Evolutionary conservation across 1,140 invertebrate genomes (phyloP).

Genomic region (Microplitis mediator): DNA sequence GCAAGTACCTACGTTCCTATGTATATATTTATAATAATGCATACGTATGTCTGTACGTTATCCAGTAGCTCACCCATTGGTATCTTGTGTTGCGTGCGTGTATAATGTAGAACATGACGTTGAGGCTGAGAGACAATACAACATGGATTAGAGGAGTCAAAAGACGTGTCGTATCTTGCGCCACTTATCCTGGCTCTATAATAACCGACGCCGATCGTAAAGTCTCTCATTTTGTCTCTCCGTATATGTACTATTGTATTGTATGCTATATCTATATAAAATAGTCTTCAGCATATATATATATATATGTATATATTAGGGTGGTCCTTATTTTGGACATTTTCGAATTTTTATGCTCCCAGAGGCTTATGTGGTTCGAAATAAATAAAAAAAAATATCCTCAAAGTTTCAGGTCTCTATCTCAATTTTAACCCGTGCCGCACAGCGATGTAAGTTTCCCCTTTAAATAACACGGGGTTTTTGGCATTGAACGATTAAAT

Average conservation of each 20-base stretch:
- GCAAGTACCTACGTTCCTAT: not conserved
- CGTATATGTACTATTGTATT: too few species aligned
- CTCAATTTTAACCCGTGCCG: too few species aligned
- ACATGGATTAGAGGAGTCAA: constrained; percentile 1
- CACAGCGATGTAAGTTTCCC: too few species aligned
- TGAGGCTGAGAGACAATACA: constrained; percentile 18
- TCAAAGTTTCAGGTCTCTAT: too few species aligned
- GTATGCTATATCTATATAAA: not conserved
- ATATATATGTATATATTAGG: not conserved
- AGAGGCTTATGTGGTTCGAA: too few species aligned
- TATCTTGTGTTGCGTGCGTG: not conserved
- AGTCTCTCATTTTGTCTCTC: constrained; percentile 28
- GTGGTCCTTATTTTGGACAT: too few species aligned
- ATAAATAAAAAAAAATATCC: too few species aligned
- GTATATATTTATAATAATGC: too few species aligned
- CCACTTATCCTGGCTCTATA: constrained; percentile 27
- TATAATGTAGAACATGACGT: constrained; percentile 7
- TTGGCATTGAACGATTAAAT: too few species aligned
- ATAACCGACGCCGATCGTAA: constrained; percentile 31
- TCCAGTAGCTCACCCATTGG: constrained; percentile 5
- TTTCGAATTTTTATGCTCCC: too few species aligned
- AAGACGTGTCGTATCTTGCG: constrained; percentile 21
- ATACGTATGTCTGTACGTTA: not conserved
- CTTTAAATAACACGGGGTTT: too few species aligned
- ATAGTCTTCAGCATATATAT: constrained; percentile 11